phyloP scores from a whole-genome alignment of 1,140 invertebrate genomes.

The Dysdera silvatica region DNA sequence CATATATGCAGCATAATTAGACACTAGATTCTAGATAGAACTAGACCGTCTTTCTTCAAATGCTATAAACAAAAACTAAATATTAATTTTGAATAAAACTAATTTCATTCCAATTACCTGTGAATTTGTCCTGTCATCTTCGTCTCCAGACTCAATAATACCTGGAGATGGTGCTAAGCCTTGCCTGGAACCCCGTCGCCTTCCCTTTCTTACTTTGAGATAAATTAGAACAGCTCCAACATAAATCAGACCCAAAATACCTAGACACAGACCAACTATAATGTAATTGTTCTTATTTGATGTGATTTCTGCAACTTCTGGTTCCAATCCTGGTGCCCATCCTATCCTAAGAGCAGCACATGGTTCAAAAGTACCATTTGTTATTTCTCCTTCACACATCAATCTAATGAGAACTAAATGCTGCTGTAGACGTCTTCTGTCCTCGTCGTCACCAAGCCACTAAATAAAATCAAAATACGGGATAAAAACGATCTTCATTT shows the following conservation, averaged over 20 bases:
- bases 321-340: conserved; percentile 56
- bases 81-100: too few relatives aligned
- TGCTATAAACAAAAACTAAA: too few relatives aligned
- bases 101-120: too few relatives aligned
- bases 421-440: conserved; percentile 63
- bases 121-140: too few relatives aligned
- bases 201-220: conserved; percentile 41
- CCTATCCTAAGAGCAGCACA: conserved; percentile 75
- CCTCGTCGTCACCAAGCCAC: conserved; percentile 70
- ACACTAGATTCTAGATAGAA: too few relatives aligned
- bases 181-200: not conserved
- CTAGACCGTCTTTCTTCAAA: too few relatives aligned
- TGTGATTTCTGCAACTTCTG: conserved; percentile 35
- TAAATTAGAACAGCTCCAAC: conserved; percentile 72
- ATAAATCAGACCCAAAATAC: conserved; percentile 70
- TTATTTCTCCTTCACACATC: conserved; percentile 62
- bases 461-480: conserved; percentile 44
- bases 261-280: conserved; percentile 68
- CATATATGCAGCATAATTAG: too few relatives aligned
- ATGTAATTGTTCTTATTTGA: conserved; percentile 56
- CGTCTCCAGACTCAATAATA: conserved; percentile 14
- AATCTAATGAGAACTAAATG: conserved; percentile 66
- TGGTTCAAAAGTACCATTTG: conserved; percentile 51
- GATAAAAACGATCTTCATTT: conserved; percentile 1
- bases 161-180: not conserved